phyloP scores from a whole-genome alignment of 2,888 invertebrate genomes.

The Calliopum simillimum region DNA sequence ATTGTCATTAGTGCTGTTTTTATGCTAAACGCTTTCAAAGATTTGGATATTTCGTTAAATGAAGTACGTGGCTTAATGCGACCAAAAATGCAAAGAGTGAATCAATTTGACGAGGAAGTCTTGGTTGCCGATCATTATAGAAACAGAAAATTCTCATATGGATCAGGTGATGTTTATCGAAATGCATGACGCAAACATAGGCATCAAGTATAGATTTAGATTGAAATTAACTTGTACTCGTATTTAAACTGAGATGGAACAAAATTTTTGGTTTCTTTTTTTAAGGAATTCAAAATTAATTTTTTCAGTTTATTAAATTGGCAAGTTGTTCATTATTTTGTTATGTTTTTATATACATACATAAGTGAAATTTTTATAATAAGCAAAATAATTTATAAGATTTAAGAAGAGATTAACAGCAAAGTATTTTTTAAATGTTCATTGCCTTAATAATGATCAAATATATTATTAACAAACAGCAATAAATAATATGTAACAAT shows the following conservation, averaged over 20 bases:
- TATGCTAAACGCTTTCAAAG: constrained; percentile 89
- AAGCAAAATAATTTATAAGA: too few species aligned
- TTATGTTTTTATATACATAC: background rate
- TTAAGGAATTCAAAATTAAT: too few species aligned
- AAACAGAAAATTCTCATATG: constrained; percentile 59
- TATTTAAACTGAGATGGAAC: constrained; percentile 37
- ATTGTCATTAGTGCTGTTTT: constrained; percentile 90
- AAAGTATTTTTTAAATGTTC: too few species aligned
- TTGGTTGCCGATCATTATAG: constrained; percentile 53
- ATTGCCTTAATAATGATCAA: too few species aligned
- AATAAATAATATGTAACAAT: too few species aligned
- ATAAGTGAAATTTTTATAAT: too few species aligned
- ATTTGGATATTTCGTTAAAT: constrained; percentile 75
- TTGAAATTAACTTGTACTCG: constrained; percentile 11
- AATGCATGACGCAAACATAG: constrained; percentile 64
- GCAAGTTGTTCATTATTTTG: constrained; percentile 4
- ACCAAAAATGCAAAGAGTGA: constrained; percentile 67
- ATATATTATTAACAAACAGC: too few species aligned
- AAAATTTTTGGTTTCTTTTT: background rate
- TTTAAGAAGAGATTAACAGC: too few species aligned
- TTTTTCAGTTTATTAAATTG: background rate
- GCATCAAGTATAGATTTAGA: constrained; percentile 58
- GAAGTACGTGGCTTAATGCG: constrained; percentile 70
- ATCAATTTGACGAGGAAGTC: constrained; percentile 61
- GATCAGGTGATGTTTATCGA: constrained; percentile 62